Evolutionary conservation across 2,113 vertebrate genomes (phyloP).

Genomic region (Argyrosomus japonicus): DNA sequence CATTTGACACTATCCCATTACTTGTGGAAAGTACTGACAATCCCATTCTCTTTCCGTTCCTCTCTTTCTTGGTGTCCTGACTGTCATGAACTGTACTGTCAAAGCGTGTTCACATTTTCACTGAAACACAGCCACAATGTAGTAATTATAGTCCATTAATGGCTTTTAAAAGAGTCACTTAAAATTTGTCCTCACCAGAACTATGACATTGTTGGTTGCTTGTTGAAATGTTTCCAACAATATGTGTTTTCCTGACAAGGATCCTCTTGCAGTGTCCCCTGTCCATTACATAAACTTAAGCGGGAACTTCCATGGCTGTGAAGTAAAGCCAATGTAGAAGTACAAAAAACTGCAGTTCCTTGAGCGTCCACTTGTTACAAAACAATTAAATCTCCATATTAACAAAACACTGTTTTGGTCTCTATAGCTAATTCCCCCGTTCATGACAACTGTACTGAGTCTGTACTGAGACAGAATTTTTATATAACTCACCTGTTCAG

Average conservation of each 20-base stretch:
- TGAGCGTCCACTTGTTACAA: too few species aligned
- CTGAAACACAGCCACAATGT: neutral
- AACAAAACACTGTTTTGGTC: too few species aligned
- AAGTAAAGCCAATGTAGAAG: too few species aligned
- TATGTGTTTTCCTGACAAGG: neutral
- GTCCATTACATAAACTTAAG: neutral
- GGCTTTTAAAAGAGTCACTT: neutral
- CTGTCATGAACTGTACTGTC: neutral
- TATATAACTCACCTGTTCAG: too few species aligned
- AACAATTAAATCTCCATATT: too few species aligned
- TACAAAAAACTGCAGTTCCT: too few species aligned
- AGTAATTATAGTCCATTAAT: neutral
- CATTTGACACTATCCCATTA: neutral
- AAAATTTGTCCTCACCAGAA: neutral
- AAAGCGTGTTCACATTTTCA: neutral
- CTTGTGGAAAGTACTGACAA: neutral
- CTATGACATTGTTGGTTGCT: neutral
- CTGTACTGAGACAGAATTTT: too few species aligned
- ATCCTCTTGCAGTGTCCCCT: neutral
- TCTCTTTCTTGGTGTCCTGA: neutral
- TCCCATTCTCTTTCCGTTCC: neutral
- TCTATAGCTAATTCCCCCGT: too few species aligned
- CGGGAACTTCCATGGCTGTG: too few species aligned
- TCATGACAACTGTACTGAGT: too few species aligned
- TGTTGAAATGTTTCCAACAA: neutral